Evolutionary conservation across 2,888 invertebrate species (phyloP), one percentile per base, ranked within the genome.

Genomic region (Helleia helle): DNA sequence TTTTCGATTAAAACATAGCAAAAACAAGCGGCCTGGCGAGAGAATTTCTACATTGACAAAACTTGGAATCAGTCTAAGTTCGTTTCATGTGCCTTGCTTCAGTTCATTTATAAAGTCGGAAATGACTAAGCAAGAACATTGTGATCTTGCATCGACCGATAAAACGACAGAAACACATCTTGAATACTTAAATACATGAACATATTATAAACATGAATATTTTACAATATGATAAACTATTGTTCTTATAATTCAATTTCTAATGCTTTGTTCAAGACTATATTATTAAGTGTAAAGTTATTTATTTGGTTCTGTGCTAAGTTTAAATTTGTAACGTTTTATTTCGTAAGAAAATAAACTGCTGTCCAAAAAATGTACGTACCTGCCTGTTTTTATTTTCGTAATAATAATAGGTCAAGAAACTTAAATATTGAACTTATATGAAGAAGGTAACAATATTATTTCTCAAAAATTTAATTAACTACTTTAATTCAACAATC

Each of bases 61-160:
- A 2, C 71, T 65, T 40, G 81, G 83, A 1, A 75, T 70, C 29
- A 79, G 79, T 51, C 25, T 80, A 11, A 80, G 79, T 47, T 70
- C 79, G 2, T 83, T 79, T 50, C 83, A 84, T 48, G 54, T 68
- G 40, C 83, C 81, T 3, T 83, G 83, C 52, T 71, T 80, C 44
- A 57, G 62, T 46, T 84, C 83, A 1, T 81, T 80, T 41, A 69
- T 79, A n/a, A n/a, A n/a, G n/a, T n/a, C n/a, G n/a, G n/a, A n/a
- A n/a, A n/a, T n/a, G n/a, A n/a, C n/a, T n/a, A n/a, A n/a, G n/a
- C n/a, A n/a, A n/a, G n/a, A n/a, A n/a, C n/a, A n/a, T n/a, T n/a
- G n/a, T n/a, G n/a, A n/a, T n/a, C n/a, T n/a, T n/a, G n/a, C n/a
- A n/a, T n/a, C n/a, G n/a, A n/a, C n/a, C n/a, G n/a, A n/a, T n/a